phyloP scores from a whole-genome alignment of 2,113 vertebrate species.

The Corythornis cristatus region DNA sequence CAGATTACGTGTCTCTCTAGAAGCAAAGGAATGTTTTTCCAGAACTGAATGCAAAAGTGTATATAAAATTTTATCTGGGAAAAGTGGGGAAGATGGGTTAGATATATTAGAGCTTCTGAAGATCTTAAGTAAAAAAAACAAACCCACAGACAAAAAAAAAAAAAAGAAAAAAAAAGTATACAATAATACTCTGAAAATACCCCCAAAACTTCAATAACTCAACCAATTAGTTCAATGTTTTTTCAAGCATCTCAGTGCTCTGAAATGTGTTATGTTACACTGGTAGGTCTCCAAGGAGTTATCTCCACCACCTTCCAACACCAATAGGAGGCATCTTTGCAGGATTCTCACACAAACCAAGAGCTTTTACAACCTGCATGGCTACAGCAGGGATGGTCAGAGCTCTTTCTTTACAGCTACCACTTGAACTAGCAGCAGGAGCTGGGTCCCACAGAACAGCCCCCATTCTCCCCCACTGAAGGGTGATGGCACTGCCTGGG shows the following conservation, averaged over 20 bases:
- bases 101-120: neutral
- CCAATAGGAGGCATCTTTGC: neutral
- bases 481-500: neutral
- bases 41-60: neutral
- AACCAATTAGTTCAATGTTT: neutral
- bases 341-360: neutral
- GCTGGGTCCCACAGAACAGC: neutral
- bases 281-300: neutral
- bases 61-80: neutral
- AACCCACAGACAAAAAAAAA: neutral
- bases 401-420: neutral
- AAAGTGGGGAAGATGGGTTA: neutral
- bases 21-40: conserved; percentile 13
- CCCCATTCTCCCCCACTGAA: neutral
- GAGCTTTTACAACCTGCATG: neutral
- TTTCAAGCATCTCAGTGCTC: neutral
- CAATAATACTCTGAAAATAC: neutral
- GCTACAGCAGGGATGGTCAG: neutral
- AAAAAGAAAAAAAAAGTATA: neutral
- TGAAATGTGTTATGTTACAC: neutral
- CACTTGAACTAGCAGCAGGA: neutral
- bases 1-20: neutral
- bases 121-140: neutral
- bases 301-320: neutral
- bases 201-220: neutral